Evolutionary conservation across 1,140 invertebrate species (phyloP).

Genomic region (Hesperophylax magnus): DNA sequence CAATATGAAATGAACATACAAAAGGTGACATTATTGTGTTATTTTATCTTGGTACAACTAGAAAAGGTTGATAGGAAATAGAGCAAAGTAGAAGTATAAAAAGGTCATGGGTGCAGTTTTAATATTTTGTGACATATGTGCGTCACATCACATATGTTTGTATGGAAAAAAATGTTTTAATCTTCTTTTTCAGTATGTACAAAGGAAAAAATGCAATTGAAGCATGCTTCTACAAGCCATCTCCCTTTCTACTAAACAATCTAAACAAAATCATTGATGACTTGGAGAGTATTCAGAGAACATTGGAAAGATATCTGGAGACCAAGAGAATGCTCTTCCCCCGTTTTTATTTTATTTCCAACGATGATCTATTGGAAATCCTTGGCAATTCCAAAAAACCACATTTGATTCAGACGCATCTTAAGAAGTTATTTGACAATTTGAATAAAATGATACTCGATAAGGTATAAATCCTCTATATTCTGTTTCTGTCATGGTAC

Average conservation of each 20-base stretch:
- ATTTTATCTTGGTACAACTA: too few relatives aligned
- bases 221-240: constrained; percentile 71
- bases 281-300: constrained; percentile 79
- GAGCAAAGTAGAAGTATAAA: too few relatives aligned
- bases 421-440: constrained; percentile 90
- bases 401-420: constrained; percentile 84
- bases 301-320: constrained; percentile 87
- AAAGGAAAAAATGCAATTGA: constrained; percentile 71
- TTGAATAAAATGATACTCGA: constrained; percentile 82
- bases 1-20: too few relatives aligned
- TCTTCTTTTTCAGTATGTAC: constrained; percentile 64
- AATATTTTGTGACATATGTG: too few relatives aligned
- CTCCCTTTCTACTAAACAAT: constrained; percentile 74
- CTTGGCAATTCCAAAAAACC: constrained; percentile 86
- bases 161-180: constrained; percentile 8
- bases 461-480: constrained; percentile 65
- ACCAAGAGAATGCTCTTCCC: constrained; percentile 88
- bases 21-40: too few relatives aligned
- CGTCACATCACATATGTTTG: too few relatives aligned
- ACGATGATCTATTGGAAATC: constrained; percentile 90
- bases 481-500: too few relatives aligned
- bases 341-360: constrained; percentile 89
- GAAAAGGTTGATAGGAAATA: too few relatives aligned
- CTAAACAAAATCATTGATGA: constrained; percentile 77
- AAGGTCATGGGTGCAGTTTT: too few relatives aligned